Conservation (phyloP, 1,140 invertebrate species). For the Drosophila willistoni region DNA sequence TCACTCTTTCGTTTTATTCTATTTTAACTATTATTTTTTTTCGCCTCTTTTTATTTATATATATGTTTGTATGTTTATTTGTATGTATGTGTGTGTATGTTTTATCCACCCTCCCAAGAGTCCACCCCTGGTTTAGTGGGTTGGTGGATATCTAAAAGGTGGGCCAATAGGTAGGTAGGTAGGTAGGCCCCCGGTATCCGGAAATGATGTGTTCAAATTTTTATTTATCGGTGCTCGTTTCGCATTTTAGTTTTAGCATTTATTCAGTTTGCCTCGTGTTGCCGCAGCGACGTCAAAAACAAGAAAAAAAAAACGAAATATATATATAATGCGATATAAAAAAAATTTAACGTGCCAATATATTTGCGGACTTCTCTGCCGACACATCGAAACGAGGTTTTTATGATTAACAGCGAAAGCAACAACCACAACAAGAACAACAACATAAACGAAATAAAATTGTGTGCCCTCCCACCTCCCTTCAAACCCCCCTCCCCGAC, state of each 20-base stretch:
- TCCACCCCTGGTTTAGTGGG: conserved; percentile 4
- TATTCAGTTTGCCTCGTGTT: conserved; percentile 38
- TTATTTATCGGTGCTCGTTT: conserved; percentile 55
- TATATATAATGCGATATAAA: conserved; percentile 58
- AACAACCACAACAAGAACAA: neutral
- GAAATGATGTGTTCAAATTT: conserved; percentile 47
- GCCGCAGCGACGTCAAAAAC: neutral
- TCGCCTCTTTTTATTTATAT: neutral
- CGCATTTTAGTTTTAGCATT: conserved; percentile 54
- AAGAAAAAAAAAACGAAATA: neutral
- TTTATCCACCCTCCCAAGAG: conserved; percentile 1
- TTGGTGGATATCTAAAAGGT: neutral
- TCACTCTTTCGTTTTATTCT: neutral
- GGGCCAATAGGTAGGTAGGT: neutral
- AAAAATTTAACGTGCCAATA: conserved; percentile 56
- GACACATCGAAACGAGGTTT: conserved; percentile 46
- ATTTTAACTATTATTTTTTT: neutral
- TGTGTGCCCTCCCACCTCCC: no score
- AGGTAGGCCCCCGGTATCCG: conserved; percentile 21
- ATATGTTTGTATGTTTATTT: neutral
- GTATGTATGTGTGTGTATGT: neutral
- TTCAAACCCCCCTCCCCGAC: no score
- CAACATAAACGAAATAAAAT: neutral
- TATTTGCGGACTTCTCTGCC: conserved; percentile 69
- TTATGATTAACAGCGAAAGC: conserved; percentile 19